A percentile compares a stretch with the other conserved stretches of the same genome.
These are phyloP conservation scores for Neomorphus geoffroyi DNA, from an alignment of 2,797 vertebrate genomes.

Conservation along the genomic window DNA sequence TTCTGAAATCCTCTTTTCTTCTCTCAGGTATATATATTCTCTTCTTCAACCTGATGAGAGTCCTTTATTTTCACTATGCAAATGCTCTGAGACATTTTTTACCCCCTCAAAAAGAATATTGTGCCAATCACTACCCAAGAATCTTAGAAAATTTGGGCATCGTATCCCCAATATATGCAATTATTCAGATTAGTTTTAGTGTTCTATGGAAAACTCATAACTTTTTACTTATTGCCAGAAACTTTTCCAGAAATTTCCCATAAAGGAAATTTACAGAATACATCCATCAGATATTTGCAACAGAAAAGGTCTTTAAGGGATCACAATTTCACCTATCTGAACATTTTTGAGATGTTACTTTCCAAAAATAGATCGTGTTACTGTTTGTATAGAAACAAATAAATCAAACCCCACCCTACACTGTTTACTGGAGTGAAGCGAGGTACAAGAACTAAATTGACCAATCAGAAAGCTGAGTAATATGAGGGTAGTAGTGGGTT, in stretches of 20 bases:
- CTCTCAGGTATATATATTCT: not conserved
- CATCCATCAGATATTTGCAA: not conserved
- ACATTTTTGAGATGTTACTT: not conserved
- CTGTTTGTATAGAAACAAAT: not conserved
- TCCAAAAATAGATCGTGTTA: not conserved
- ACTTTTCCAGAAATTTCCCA: not conserved
- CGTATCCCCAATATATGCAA: not conserved
- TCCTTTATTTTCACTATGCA: not conserved
- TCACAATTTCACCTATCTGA: not conserved
- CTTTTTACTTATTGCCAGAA: not conserved
- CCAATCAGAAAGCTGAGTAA: not conserved
- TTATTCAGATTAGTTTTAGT: not conserved
- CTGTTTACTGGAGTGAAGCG: not conserved
- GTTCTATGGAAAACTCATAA: not conserved
- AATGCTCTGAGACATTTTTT: not conserved
- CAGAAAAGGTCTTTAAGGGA: not conserved
- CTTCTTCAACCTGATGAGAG: not conserved
- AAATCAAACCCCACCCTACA: not conserved
- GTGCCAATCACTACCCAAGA: not conserved
- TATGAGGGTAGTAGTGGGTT: rapidly evolving
- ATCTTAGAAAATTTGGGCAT: not conserved
- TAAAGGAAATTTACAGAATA: not conserved
- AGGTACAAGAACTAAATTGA: not conserved
- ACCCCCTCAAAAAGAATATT: not conserved
- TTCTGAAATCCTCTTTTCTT: not conserved